These are phyloP conservation scores for Orthosia incerta DNA, from an alignment of 2,888 invertebrate genomes.

Conservation along the genomic window DNA sequence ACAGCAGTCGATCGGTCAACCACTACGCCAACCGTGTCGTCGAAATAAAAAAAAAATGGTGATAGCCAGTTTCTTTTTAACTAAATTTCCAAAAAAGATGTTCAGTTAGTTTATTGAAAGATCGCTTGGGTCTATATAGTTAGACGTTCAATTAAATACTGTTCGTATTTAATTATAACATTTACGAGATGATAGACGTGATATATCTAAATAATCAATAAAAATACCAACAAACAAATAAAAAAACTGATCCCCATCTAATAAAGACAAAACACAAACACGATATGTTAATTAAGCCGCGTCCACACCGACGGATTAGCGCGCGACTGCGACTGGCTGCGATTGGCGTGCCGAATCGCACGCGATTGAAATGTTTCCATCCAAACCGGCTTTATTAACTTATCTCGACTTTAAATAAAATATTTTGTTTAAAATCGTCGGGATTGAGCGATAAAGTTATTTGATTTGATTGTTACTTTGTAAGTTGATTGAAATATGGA, in stretches of 20 bases:
- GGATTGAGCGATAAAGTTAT: conserved; percentile 28
- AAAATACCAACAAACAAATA: background rate
- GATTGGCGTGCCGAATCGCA: conserved; percentile 72
- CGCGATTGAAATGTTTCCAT: conserved; percentile 48
- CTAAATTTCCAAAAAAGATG: no score
- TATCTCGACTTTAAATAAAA: conserved; percentile 30
- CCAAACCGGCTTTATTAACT: conserved; percentile 43
- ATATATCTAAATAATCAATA: background rate
- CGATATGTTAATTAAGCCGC: conserved; percentile 74
- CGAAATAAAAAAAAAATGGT: no score
- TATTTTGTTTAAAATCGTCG: conserved; percentile 34
- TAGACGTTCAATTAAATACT: no score
- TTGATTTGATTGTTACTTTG: conserved; percentile 29
- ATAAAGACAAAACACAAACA: conserved; percentile 58
- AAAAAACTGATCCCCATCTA: conserved; percentile 35
- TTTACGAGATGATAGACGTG: background rate
- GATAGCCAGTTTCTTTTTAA: no score
- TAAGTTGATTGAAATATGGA: conserved; percentile 18
- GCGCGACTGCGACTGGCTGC: conserved; percentile 57
- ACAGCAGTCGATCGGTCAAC: no score
- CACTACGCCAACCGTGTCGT: no score
- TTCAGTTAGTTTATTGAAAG: background rate
- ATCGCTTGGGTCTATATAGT: background rate
- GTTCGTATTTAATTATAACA: background rate
- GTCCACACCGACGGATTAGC: conserved; percentile 72